phyloP scores from a whole-genome alignment of 2,888 invertebrate species.

The Caenorhabditis uteleia region DNA sequence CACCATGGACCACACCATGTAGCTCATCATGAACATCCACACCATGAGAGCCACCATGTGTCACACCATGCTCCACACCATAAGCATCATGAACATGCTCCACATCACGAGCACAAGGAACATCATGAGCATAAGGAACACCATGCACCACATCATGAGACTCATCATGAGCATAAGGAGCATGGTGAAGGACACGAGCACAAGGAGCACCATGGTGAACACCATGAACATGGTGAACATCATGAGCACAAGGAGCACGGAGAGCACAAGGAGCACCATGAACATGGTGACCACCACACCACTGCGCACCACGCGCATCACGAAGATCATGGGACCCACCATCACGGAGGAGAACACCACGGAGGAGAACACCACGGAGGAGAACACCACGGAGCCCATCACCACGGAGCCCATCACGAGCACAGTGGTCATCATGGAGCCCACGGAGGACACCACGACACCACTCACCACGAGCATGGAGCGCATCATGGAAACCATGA shows the following conservation, averaged over 20 bases:
- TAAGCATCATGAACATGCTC: slow-evolving; percentile 5
- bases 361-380: slow-evolving; percentile 14
- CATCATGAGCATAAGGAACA: background rate
- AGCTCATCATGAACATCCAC: background rate
- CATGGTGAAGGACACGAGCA: background rate
- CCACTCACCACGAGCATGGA: slow-evolving; percentile 5
- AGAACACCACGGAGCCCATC: slow-evolving; percentile 8
- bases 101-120: background rate
- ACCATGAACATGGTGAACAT: background rate
- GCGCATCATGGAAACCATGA: slow-evolving; percentile 2
- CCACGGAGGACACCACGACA: background rate
- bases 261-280: background rate
- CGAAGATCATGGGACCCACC: slow-evolving; percentile 7
- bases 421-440: slow-evolving; percentile 9
- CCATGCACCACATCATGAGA: background rate
- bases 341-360: slow-evolving; percentile 11
- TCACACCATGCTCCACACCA: background rate
- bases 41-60: slow-evolving; percentile 3
- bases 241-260: background rate
- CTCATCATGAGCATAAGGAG: background rate
- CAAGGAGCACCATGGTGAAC: too few species aligned
- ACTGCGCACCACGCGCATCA: slow-evolving; percentile 10
- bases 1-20: slow-evolving; percentile 3
- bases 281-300: background rate
- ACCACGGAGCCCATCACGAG: slow-evolving; percentile 12